Evolutionary conservation across 2,113 vertebrate genomes (phyloP), one percentile per base, ranked within the genome.

Genomic region (Oreochromis aureus): DNA sequence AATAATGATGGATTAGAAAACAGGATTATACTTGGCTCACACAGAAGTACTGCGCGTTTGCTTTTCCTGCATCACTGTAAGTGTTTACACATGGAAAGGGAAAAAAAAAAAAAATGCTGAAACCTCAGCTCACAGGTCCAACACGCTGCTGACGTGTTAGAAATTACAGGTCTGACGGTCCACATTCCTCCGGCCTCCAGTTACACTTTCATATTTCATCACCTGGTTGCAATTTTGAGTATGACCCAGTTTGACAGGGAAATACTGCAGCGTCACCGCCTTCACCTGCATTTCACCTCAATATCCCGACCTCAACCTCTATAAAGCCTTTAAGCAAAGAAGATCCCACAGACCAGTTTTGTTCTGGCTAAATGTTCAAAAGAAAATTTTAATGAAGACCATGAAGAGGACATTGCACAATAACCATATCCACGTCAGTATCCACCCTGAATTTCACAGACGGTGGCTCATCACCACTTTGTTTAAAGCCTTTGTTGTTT

Each of bases 1-100:
- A 76, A 48, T 27, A 76, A 18, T 76, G 71, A 19, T 1, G 16
- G 69, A 48, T 76, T 48, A 76, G 22, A 76, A 78, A 78, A 51
- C 24, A 78, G 71, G 71, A 76, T 78, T 48, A 6, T 10, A 22
- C n/a, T 11, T 5, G 11, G 8, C n/a, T n/a, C 8, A 76, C 71
- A 48, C 71, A 19, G 6, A 76, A 48, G 16, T 30, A 0, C 22
- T 73, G 6, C 0, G 6, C 16, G 24, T 48, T 51, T 0, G 16
- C 44, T 51, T 18, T 32, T 30, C 15, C 71, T 30, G 41, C 41
- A 30, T 11, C 41, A 7, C 41, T 30, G 41, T 30, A 30, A 48
- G 30, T 48, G 15, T 76, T 76, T 30, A 30, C 44, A 76, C 44
- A 19, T 30, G 24, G 41, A 46, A 73, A 0, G 0, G 0, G 4